Base-by-base conservation (phyloP, 30 jellyfish, hydroid and myxozoan genomes). In the Hydractinia echinata region DNA sequence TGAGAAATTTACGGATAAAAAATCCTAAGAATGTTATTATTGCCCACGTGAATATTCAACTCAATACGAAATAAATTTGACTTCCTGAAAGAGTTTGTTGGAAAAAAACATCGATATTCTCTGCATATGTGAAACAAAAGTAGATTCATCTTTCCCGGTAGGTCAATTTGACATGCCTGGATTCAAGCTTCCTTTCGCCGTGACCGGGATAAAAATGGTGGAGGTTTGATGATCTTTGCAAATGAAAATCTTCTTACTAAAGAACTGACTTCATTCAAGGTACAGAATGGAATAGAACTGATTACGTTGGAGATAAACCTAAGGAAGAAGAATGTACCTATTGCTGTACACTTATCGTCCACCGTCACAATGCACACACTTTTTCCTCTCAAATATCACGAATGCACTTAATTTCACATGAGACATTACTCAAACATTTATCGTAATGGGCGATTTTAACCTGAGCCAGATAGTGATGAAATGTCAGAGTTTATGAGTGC, bases 321-420 rank as follows among this genome's bases (percentile, higher is more conserved):
- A 58, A 58, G 69, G 19, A 58, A 58, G 69, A 58, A 58, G 69
- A 58, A 58, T n/a, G 69, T 58, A 58, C 19, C 69, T 58, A 58
- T 58, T 58, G 69, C 19, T 58, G 69, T 58, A 58, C 19, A 58
- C 69, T 58, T 58, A 58, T 13, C 69, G 69, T 58, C 69, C 69
- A 58, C 69, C 69, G 69, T 58, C 69, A 16, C 69, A 58, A 58
- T 58, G 69, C 69, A 58, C 69, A 58, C 18, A 58, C 69, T 58
- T 58, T 16, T 58, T 58, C 19, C 19, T 58, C 69, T 58, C 19
- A 16, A 58, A 58, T 16, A 11, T 58, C 18, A 58, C 69, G 69
- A 58, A 58, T 58, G 69, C 69, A 11, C 19, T 58, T 13, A 58
- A 58, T 58, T 11, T 58, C 69, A 58, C 69, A 58, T 58, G 69